A percentile compares a stretch with the other conserved stretches of the same genome.
phyloP scores from a whole-genome alignment of 2,113 vertebrate genomes.

The Percina caprodes region DNA sequence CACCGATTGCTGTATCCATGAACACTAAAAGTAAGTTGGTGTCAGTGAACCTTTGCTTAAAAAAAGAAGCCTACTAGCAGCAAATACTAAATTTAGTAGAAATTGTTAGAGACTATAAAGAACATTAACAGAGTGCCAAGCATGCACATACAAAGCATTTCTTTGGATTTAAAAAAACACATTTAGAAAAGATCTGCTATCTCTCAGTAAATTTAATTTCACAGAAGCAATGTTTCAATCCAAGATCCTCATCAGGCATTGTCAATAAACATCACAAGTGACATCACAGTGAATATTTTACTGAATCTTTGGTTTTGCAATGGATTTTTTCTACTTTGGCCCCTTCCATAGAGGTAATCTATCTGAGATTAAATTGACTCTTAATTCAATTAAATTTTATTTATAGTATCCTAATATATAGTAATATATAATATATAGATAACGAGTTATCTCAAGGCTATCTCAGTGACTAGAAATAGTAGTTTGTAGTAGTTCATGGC shows the following conservation, averaged over 20 bases:
- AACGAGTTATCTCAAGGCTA: no score
- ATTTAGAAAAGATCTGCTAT: not conserved
- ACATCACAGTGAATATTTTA: not conserved
- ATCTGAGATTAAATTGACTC: no score
- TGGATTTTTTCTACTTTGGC: not conserved
- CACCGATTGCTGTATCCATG: slow-evolving; percentile 85
- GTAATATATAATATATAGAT: no score
- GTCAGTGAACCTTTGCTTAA: not conserved
- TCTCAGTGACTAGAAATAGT: no score
- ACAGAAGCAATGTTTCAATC: not conserved
- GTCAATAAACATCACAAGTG: not conserved
- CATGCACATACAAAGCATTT: no score
- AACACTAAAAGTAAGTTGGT: slow-evolving; percentile 86
- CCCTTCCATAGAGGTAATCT: not conserved
- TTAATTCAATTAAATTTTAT: no score
- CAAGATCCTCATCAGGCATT: no score
- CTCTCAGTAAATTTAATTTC: no score
- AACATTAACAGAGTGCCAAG: no score
- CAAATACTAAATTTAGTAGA: not conserved
- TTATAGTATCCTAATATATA: no score
- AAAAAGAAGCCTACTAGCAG: not conserved
- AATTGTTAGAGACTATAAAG: not conserved
- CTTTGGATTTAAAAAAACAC: not conserved
- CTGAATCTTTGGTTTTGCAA: not conserved
- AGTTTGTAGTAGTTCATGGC: no score